Conservation (phyloP, 2,113 vertebrate species). For the Labeo rohita region DNA sequence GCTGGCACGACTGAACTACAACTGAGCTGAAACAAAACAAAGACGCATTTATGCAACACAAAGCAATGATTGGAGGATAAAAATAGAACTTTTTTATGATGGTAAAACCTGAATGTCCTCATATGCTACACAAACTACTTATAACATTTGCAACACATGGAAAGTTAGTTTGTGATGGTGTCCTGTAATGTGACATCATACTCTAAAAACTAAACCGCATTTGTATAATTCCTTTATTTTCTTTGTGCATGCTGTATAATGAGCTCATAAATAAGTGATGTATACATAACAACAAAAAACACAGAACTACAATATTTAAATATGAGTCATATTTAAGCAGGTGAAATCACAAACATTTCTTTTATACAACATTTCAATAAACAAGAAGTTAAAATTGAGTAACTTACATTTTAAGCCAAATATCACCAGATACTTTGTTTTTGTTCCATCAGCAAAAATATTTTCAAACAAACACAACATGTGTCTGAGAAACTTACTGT, state of each 20-base stretch:
- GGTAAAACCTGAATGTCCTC: not conserved
- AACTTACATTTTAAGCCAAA: not conserved
- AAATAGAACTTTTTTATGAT: not conserved
- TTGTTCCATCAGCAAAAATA: not conserved
- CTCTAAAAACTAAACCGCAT: not conserved
- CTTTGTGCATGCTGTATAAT: not conserved
- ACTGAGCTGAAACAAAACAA: conserved; percentile 18
- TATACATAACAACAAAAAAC: not conserved
- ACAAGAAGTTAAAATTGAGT: not conserved
- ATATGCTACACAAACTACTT: not conserved
- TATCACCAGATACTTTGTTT: too few relatives aligned
- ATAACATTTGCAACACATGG: not conserved
- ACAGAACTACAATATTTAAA: not conserved
- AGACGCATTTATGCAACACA: conserved; percentile 20
- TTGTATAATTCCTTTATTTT: not conserved
- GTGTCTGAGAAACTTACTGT: too few relatives aligned
- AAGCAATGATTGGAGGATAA: not conserved
- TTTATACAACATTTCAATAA: not conserved
- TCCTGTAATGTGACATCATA: not conserved
- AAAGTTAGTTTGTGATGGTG: not conserved
- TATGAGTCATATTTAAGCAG: not conserved
- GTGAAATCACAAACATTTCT: not conserved
- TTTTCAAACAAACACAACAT: too few relatives aligned
- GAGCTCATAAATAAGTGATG: not conserved
- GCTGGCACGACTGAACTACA: conserved; percentile 5